Base-by-base conservation (phyloP, 2,113 vertebrate genomes). In the Rhea americana region DNA sequence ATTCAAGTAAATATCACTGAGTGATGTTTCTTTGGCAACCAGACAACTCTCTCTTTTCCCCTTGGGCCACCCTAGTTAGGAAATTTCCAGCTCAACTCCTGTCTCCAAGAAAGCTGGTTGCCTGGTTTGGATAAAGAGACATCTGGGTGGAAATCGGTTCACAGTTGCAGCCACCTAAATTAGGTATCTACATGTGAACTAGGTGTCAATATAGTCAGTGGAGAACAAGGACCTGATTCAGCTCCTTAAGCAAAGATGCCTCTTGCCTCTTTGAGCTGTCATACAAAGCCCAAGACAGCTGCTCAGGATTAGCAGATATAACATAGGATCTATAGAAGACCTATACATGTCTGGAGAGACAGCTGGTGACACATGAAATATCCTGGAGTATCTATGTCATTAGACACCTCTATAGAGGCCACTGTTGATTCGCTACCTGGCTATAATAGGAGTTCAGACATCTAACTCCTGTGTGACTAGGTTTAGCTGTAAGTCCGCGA, bases 61-160 rank as follows among this genome's bases (percentile, higher is more conserved):
- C 43, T 59, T 76, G 24, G 15, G 30, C 26, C 20, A 77, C 24
- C 7, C 9, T 62, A 62, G 14, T 2, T 18, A 7, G 18, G 39
- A 85, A 68, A 56, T 73, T 86, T 92, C 32, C 30, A 65, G 7
- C 5, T 2, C 8, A 0, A 0, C 5, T 82, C 22, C 58, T 30
- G 68, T 28, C 21, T 80, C 18, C 39, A 77, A 81, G 65, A 53
- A 70, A 91, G 43, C 7, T 24, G 5, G 1, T 62, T 76, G 11
- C 37, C 28, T 68, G 11, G 1, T 62, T 73, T 92, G 21, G 22
- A 7, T 81, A 20, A 47, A 66, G 19, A 51, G 17, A 43, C 19
- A 39, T 1, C 35, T 35, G 12, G 14, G 8, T 37, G 10, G 13
- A 89, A 95, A 91, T 63, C 11, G 12, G 6, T 5, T 67, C 7